Base-by-base conservation (phyloP, 2,797 vertebrate genomes). In the Coregonus suidteri region DNA sequence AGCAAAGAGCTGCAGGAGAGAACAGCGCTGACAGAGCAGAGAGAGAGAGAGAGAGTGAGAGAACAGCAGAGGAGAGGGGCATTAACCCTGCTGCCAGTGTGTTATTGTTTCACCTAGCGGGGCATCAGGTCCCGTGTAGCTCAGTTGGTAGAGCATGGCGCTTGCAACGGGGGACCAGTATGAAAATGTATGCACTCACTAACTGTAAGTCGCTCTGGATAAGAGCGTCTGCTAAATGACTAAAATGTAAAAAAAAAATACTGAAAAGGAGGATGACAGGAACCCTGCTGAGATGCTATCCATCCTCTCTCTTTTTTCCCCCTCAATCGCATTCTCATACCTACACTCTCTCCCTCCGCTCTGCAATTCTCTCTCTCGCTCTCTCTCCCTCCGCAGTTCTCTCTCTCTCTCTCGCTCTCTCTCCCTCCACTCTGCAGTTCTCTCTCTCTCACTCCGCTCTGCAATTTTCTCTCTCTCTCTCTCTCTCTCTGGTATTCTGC, bases 51-150 rank as follows among this genome's bases (percentile, higher is more conserved):
- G 31, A 34, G 31, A 34, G 70, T 25, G 70, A 25, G 70, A 52
- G 67, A 71, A 51, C 41, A 25, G 16, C 35, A 11, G 69, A 47
- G 37, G 20, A 16, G 16, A 51, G 18, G 16, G 5, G 67, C 16
- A 65, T 13, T 65, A 65, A 65, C 34, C 15, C 66, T 35, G 4
- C 31, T 68, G 14, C 66, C 15, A 34, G 66, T 68, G 20, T 65
- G 31, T 68, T 47, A 41, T 41, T 64, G 11, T 75, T 65, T 47
- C 56, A 47, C 56, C 20, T 35, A 65, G 59, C 56, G 34, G 73
- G 73, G 54, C 25, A 34, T 62, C 16, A 35, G 25, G 25, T 25
- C 25, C 25, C 25, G 25, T 25, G 25, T 25, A 25, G 25, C 25
- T 25, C 25, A 25, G 25, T 25, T 25, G 25, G 25, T 25, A 25